Percentiles rank a stretch among this genome's conserved stretches.
Conservation (phyloP, 64 coral and sea anemone species). For the Montipora sp. region DNA sequence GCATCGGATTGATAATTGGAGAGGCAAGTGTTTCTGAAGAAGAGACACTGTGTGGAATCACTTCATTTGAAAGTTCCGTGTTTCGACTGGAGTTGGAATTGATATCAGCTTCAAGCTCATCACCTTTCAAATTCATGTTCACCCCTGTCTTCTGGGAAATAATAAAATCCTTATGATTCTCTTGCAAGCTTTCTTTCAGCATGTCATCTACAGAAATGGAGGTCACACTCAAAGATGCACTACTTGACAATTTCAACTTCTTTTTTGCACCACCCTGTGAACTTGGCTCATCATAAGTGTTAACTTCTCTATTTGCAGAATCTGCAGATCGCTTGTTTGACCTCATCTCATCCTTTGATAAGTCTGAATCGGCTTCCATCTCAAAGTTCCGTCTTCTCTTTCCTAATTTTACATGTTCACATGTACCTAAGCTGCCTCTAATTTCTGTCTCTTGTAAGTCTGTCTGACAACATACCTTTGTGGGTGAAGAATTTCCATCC, state of each 20-base stretch:
- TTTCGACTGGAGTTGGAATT: background rate
- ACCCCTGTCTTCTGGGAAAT: background rate
- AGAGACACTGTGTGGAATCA: slow-evolving; percentile 24
- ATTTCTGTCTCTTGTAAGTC: background rate
- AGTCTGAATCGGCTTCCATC: background rate
- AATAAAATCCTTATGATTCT: background rate
- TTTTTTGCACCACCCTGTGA: background rate
- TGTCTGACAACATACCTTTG: background rate
- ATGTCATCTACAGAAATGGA: background rate
- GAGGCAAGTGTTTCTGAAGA: background rate
- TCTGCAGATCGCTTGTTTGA: slow-evolving; percentile 8
- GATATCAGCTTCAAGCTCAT: background rate
- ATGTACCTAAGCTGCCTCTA: background rate
- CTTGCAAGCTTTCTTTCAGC: background rate
- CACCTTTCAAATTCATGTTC: background rate
- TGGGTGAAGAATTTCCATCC: background rate
- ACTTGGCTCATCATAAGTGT: background rate
- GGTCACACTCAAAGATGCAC: background rate
- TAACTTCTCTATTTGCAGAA: background rate
- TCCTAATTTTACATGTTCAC: slow-evolving; percentile 10
- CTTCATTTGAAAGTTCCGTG: slow-evolving; percentile 5
- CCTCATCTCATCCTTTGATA: background rate
- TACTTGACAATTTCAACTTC: slow-evolving; percentile 7
- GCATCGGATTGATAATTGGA: slow-evolving; percentile 20
- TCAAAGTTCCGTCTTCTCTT: background rate